Percentiles rank a stretch among this genome's conserved stretches.
Evolutionary conservation across 1,140 invertebrate genomes (phyloP).

Genomic region (Aphaenogaster ashmeadi): DNA sequence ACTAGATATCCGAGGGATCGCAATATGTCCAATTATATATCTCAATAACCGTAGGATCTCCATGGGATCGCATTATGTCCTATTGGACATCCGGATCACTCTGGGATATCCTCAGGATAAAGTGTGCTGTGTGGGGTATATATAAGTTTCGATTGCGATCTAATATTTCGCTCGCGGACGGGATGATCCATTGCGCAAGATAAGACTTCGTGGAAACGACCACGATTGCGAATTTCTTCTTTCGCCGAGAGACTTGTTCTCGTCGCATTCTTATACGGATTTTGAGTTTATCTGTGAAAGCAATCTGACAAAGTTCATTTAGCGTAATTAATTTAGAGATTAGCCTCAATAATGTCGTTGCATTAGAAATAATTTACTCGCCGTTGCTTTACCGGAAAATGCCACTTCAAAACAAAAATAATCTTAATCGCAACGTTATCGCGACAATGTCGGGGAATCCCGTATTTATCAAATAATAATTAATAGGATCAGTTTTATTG

Average conservation of each 20-base stretch:
- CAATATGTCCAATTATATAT: no score
- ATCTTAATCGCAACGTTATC: slow-evolving; percentile 9
- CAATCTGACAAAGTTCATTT: neutral
- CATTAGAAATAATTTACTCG: neutral
- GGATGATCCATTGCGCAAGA: slow-evolving; percentile 27
- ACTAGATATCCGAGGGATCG: no score
- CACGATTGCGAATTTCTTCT: neutral
- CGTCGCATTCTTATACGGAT: neutral
- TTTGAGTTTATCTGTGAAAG: neutral
- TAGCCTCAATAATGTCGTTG: neutral
- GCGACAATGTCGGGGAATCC: neutral
- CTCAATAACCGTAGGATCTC: no score
- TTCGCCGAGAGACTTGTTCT: neutral
- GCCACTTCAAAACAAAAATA: neutral
- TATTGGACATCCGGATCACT: no score
- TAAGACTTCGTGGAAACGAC: neutral
- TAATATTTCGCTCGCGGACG: neutral
- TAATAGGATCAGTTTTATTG: neutral
- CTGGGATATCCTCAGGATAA: no score
- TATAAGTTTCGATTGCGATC: neutral
- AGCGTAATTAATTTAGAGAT: slow-evolving; percentile 5
- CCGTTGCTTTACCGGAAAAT: neutral
- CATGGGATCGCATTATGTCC: no score
- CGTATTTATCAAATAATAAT: neutral
- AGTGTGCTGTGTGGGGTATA: no score